phyloP scores from a whole-genome alignment of 2,797 vertebrate genomes.

The Chaenodraco wilsoni region DNA sequence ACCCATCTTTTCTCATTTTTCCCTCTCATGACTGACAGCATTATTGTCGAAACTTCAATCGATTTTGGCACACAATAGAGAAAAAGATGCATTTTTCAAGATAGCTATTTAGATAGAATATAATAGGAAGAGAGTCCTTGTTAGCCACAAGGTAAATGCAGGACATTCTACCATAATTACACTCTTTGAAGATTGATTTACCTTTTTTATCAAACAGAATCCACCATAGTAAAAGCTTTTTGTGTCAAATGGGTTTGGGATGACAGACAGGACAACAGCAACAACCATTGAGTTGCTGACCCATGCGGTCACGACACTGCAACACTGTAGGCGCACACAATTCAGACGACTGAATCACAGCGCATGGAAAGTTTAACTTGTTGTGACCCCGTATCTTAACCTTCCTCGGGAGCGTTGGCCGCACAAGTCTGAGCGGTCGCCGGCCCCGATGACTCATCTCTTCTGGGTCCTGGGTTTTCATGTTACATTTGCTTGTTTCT shows the following conservation, averaged over 20 bases:
- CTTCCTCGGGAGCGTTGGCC: not conserved
- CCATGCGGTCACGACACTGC: conserved; percentile 1
- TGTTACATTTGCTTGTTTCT: conserved; percentile 14
- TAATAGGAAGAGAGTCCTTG: conserved; percentile 20
- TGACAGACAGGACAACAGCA: conserved; percentile 18
- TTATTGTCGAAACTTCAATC: conserved; percentile 29
- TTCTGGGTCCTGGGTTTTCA: conserved; percentile 15
- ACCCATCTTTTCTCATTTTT: conserved; percentile 3
- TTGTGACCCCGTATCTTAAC: conserved; percentile 31
- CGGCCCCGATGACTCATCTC: conserved; percentile 14
- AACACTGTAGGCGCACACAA: conserved; percentile 32
- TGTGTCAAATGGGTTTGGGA: conserved; percentile 2
- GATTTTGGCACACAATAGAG: conserved; percentile 14
- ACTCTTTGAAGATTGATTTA: conserved; percentile 36
- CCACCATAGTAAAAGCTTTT: conserved; percentile 24
- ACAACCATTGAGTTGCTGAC: conserved; percentile 6
- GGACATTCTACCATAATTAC: conserved; percentile 21
- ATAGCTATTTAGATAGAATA: conserved; percentile 27
- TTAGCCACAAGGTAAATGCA: conserved; percentile 1
- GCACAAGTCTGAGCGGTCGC: conserved; percentile 16
- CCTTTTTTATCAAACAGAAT: conserved; percentile 16
- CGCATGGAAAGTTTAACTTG: conserved; percentile 32
- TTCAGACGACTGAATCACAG: conserved; percentile 44
- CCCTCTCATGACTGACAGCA: conserved; percentile 17
- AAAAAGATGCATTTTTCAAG: conserved; percentile 23